These are phyloP conservation scores for Pocota personata DNA, from an alignment of 2,888 invertebrate genomes.

Conservation along the genomic window DNA sequence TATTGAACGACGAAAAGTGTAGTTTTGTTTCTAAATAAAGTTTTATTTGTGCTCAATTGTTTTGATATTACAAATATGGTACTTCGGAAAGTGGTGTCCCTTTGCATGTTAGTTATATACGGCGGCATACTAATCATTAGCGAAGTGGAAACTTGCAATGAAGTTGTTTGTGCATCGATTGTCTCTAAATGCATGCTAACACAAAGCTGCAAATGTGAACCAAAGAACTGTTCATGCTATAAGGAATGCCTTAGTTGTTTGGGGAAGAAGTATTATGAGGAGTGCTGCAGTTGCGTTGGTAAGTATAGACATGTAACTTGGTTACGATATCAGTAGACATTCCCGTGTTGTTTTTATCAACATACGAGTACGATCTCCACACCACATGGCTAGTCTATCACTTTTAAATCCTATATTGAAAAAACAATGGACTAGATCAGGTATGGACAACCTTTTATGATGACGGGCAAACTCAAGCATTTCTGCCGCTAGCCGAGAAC, in stretches of 20 bases:
- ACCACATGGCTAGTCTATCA: too few relatives aligned
- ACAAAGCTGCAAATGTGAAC: slow-evolving; percentile 97
- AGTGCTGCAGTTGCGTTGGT: slow-evolving; percentile 99
- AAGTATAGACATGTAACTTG: slow-evolving; percentile 81
- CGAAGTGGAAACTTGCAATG: slow-evolving; percentile 88
- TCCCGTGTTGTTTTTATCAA: neutral
- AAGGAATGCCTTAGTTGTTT: slow-evolving; percentile 96
- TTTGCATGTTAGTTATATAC: slow-evolving; percentile 73
- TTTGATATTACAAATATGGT: slow-evolving; percentile 45
- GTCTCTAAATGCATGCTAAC: slow-evolving; percentile 98
- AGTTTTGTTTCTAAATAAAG: neutral
- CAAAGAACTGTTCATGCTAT: slow-evolving; percentile 96
- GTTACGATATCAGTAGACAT: neutral
- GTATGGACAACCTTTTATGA: too few relatives aligned
- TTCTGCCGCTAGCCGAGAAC: too few relatives aligned
- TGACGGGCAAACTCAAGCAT: too few relatives aligned
- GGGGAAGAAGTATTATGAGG: slow-evolving; percentile 91
- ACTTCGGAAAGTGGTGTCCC: slow-evolving; percentile 52
- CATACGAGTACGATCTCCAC: too few relatives aligned
- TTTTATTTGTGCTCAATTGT: neutral
- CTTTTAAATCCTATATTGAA: too few relatives aligned
- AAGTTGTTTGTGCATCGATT: slow-evolving; percentile 96
- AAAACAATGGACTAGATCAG: too few relatives aligned
- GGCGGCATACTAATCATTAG: slow-evolving; percentile 78
- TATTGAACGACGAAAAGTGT: neutral